These are phyloP conservation scores for Oscheius myriophilus DNA, from an alignment of 2,888 invertebrate species.

Conservation along the genomic window DNA sequence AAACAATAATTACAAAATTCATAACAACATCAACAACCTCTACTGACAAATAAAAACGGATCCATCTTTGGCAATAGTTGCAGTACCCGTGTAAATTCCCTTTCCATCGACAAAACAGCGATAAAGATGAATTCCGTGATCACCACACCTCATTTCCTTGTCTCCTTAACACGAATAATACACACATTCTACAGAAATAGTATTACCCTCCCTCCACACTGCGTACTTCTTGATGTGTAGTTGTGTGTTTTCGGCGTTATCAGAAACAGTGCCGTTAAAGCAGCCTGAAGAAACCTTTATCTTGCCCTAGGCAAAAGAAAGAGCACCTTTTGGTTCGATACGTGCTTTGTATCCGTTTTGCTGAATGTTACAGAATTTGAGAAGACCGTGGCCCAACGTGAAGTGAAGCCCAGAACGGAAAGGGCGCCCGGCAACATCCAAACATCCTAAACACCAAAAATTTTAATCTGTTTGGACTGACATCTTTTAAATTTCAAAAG, in stretches of 20 bases:
- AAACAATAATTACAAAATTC: too few species aligned
- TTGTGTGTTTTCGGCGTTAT: constrained; percentile 51
- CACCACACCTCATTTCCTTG: constrained; percentile 51
- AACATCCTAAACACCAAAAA: constrained; percentile 10
- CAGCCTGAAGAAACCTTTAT: constrained; percentile 45
- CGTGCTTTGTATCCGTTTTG: constrained; percentile 50
- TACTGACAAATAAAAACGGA: constrained; percentile 29
- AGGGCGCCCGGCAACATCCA: constrained; percentile 7
- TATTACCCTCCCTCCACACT: constrained; percentile 51
- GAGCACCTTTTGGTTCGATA: constrained; percentile 60
- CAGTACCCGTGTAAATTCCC: constrained; percentile 39
- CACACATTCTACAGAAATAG: not conserved
- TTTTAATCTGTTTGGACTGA: too few species aligned
- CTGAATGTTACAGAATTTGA: constrained; percentile 59
- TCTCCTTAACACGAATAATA: constrained; percentile 26
- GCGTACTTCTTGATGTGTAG: constrained; percentile 62
- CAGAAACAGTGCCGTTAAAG: constrained; percentile 60
- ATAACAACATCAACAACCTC: too few species aligned
- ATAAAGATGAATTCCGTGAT: constrained; percentile 61
- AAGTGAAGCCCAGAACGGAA: constrained; percentile 40
- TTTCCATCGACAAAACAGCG: constrained; percentile 38
- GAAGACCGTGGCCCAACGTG: constrained; percentile 42
- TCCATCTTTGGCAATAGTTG: constrained; percentile 41
- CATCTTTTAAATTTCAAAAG: too few species aligned
- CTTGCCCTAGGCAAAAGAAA: not conserved